Conservation (phyloP, 2,113 vertebrate genomes). For the Grammomys surdaster region DNA sequence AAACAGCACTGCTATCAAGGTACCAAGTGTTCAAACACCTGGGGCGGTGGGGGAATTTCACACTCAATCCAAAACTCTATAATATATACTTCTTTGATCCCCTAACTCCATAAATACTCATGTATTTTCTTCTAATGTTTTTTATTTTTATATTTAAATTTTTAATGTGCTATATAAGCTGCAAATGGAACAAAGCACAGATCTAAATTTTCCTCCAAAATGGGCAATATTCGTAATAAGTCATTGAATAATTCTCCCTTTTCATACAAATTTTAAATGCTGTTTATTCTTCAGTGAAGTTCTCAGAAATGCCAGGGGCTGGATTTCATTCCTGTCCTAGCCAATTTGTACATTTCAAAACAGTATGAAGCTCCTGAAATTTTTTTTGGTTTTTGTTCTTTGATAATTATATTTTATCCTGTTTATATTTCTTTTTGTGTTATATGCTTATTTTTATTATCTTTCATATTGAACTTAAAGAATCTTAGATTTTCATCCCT, state of each 20-base stretch:
- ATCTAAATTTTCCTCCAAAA: slow-evolving; percentile 44
- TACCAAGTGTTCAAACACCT: background rate
- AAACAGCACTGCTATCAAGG: background rate
- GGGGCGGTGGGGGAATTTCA: background rate
- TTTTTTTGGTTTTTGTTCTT: slow-evolving; percentile 2
- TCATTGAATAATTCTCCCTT: slow-evolving; percentile 43
- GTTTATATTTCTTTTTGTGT: background rate
- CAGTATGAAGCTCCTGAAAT: background rate
- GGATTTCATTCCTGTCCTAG: background rate
- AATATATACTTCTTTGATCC: slow-evolving; percentile 1
- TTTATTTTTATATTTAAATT: slow-evolving; percentile 64
- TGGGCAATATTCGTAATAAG: slow-evolving; percentile 24
- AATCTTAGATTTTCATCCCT: slow-evolving; percentile 21
- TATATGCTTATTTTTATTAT: slow-evolving; percentile 15
- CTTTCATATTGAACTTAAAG: slow-evolving; percentile 29
- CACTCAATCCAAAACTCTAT: background rate
- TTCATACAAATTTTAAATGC: slow-evolving; percentile 53
- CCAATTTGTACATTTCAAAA: background rate
- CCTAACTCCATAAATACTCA: background rate
- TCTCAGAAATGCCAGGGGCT: background rate
- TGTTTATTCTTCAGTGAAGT: slow-evolving; percentile 8
- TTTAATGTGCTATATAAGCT: slow-evolving; percentile 26
- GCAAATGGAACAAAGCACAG: background rate
- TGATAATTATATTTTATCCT: background rate
- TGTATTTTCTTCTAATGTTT: slow-evolving; percentile 29